Evolutionary conservation across 2,888 invertebrate species (phyloP), one percentile per base, ranked within the genome.

Genomic region (Drosophila ustulata): DNA sequence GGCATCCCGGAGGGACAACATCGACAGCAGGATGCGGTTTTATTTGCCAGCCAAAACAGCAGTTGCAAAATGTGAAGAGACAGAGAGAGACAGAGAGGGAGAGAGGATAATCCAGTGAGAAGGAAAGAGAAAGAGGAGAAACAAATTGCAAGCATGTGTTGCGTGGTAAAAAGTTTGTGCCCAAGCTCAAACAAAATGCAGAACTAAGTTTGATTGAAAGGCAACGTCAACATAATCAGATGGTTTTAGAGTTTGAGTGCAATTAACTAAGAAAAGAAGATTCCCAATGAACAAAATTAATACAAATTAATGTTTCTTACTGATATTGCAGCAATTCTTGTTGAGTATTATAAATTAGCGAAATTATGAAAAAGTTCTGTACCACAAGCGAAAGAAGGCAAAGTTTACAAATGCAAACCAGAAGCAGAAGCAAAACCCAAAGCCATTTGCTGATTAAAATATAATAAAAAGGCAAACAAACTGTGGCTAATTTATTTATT

Each of bases 201-300:
- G 28, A 23, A 39, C 39, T 34, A 53, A 66, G 69, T 71, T 71
- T 72, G 53, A 86, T 75, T 68, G 71, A 70, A 74, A 70, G 50
- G 56, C 50, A 52, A 37, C 30, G 18, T 13, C 23, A 39, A 6
- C 32, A 55, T 25, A 47, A 25, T 13, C 23, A 26, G 30, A 46
- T 13, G 32, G 37, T 56, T 50, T 52, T 49, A 34, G 32, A 51
- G 58, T 55, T 53, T 34, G 28, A 52, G 43, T 55, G 47, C 46
- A 49, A 3, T 13, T 3, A 37, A 28, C 49, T 18, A n/a, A 61
- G 43, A 18, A 51, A 53, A n/a, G 2, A 37, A n/a, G 11, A 37
- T 32, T 32, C 30, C 8, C 30, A 11, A 11, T 37, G 4, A 11
- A 37, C 34, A 34, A 34, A 34, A 3, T 11, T 0, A 4, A 11